These are phyloP conservation scores for Pachydiplax longipennis DNA, from an alignment of 2,888 invertebrate species.

Conservation along the genomic window DNA sequence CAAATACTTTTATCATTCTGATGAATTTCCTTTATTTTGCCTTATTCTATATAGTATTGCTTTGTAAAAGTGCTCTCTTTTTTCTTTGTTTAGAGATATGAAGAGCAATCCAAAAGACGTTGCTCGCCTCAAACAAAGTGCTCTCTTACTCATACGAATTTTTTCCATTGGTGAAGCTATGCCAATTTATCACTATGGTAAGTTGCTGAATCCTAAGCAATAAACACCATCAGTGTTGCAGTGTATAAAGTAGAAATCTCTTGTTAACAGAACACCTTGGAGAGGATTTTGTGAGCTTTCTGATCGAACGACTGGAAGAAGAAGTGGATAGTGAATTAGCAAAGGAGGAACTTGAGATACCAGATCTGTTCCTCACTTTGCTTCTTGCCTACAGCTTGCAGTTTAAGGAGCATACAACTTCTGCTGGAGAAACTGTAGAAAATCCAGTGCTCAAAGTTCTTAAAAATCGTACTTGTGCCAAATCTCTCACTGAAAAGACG, in stretches of 20 bases:
- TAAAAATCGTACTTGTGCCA: constrained; percentile 74
- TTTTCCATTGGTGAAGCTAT: constrained; percentile 90
- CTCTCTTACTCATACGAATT: constrained; percentile 84
- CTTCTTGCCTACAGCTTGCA: constrained; percentile 91
- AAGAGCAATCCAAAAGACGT: constrained; percentile 79
- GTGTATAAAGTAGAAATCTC: neutral
- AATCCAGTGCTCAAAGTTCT: constrained; percentile 77
- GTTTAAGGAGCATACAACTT: constrained; percentile 62
- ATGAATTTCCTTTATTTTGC: too few relatives aligned
- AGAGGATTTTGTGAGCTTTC: constrained; percentile 78
- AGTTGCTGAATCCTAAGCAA: constrained; percentile 51
- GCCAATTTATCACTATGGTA: constrained; percentile 89
- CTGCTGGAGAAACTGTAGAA: constrained; percentile 61
- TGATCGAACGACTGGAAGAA: constrained; percentile 82
- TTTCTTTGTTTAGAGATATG: constrained; percentile 69
- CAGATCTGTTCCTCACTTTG: constrained; percentile 83
- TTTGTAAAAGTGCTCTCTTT: neutral
- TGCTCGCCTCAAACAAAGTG: constrained; percentile 82
- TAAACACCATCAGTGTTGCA: neutral
- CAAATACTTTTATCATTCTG: too few relatives aligned
- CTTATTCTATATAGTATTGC: too few relatives aligned
- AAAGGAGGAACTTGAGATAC: constrained; percentile 75
- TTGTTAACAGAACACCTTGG: constrained; percentile 80
- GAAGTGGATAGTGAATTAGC: constrained; percentile 66
- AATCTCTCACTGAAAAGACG: constrained; percentile 90